These are phyloP conservation scores for Medauroidea extradentata DNA, from an alignment of 1,140 invertebrate species.

Conservation along the genomic window DNA sequence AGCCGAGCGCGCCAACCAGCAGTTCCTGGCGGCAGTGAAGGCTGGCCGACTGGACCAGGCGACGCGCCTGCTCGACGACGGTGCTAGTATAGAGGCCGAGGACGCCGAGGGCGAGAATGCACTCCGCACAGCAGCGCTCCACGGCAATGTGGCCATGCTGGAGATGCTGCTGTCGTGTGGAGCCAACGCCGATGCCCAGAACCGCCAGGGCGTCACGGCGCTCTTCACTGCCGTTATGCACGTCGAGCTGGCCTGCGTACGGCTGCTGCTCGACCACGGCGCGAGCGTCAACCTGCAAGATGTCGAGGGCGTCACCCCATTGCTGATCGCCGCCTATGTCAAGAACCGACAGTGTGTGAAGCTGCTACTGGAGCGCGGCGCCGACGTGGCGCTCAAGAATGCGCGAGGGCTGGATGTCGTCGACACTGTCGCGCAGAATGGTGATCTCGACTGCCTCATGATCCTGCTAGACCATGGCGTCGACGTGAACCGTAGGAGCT, in stretches of 20 bases:
- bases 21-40: neutral
- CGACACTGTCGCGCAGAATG: conserved; percentile 78
- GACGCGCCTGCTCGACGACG: neutral
- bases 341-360: conserved; percentile 49
- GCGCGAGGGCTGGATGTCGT: conserved; percentile 69
- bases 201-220: conserved; percentile 53
- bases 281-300: conserved; percentile 58
- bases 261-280: conserved; percentile 43
- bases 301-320: conserved; percentile 63
- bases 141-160: conserved; percentile 37
- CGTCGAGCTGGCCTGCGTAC: conserved; percentile 8
- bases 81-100: conserved; percentile 23
- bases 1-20: neutral
- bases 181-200: conserved; percentile 38
- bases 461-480: conserved; percentile 61
- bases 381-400: conserved; percentile 60
- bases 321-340: conserved; percentile 51
- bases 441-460: conserved; percentile 65
- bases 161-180: conserved; percentile 39
- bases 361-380: conserved; percentile 52
- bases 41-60: neutral
- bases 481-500: conserved; percentile 68
- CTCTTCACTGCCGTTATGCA: conserved; percentile 49
- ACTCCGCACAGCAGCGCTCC: conserved; percentile 35
- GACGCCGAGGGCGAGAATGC: conserved; percentile 39